phyloP scores from a whole-genome alignment of 30 jellyfish, hydroid and myxozoan species.

The Aurelia sp. region DNA sequence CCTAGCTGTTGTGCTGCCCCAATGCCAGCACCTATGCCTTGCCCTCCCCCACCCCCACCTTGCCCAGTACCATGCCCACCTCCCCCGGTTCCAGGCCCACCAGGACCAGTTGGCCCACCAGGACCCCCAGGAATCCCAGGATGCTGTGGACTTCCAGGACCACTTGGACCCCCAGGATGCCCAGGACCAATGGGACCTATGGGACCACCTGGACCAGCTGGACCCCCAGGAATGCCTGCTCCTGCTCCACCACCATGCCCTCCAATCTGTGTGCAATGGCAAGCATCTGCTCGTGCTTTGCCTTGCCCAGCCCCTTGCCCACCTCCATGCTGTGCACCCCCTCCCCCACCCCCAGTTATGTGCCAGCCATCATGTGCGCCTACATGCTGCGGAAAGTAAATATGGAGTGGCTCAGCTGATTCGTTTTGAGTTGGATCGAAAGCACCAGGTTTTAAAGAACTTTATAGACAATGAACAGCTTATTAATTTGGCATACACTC shows the following conservation, averaged over 20 bases:
- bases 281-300: constrained; percentile 57
- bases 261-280: constrained; percentile 90
- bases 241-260: constrained; percentile 98
- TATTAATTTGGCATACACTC: too few species aligned
- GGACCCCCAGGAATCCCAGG: constrained; percentile 99
- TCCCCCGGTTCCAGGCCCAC: constrained; percentile 96
- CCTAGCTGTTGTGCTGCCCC: constrained; percentile 76
- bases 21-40: constrained; percentile 67
- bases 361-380: constrained; percentile 81
- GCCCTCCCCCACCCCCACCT: constrained; percentile 88
- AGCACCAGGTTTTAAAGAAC: too few species aligned
- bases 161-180: constrained; percentile 96
- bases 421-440: too few species aligned
- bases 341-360: constrained; percentile 78
- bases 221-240: constrained; percentile 99
- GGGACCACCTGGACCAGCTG: constrained; percentile 94
- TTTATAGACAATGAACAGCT: too few species aligned
- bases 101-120: constrained; percentile 92
- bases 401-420: not conserved
- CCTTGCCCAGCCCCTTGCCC: constrained; percentile 84
- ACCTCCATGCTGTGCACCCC: constrained; percentile 75
- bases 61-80: constrained; percentile 95
- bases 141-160: constrained; percentile 96
- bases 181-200: constrained; percentile 81
- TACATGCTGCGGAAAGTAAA: constrained; percentile 63